Base-by-base conservation (phyloP, 2,888 invertebrate species). In the Priocnemis perturbator region DNA sequence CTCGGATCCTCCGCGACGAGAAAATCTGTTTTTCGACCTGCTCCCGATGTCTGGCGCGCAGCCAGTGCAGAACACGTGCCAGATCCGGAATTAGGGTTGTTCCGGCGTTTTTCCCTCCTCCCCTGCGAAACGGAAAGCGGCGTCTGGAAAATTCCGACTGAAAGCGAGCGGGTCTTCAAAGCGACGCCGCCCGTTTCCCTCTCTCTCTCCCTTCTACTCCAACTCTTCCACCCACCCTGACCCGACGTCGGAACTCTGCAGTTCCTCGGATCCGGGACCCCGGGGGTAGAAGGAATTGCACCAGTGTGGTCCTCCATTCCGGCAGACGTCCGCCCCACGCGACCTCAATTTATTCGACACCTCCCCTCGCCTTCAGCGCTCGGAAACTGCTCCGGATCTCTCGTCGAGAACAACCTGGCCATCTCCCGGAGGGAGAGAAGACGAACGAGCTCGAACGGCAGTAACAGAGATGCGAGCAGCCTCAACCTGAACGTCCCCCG, bases 301-400 rank as follows among this genome's bases (percentile, higher is more conserved):
- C 77, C 79, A 81, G 85, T 82, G 84, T 80, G 84, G 85, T 86
- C 85, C 81, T 78, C 75, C 70, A 74, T 76, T 79, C 78, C 62
- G 76, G 79, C 83, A 82, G 83, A 88, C 84, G 86, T 88, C 87
- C 88, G 86, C 87, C 86, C 87, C 85, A 84, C 85, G 85, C 84
- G 87, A 87, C 86, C 86, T 86, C 86, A 86, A 88, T 88, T 88
- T 87, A 88, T 87, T 87, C 88, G 87, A 88, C 88, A 88, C 88
- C 88, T 88, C 87, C 87, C 86, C 84, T 86, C 64, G 88, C 87
- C 88, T 81, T 82, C 77, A 87, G 87, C 87, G 78, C 68, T 77
- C 63, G 73, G 67, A 77, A 82, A 79, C 77, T 81, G 82, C 81
- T 80, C 79, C 48, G 83, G 75, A 81, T 83, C 71, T 73, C 30